Percentiles rank a stretch among this genome's conserved stretches.
Conservation (phyloP, 2,797 vertebrate species). For the Periparus ater region DNA sequence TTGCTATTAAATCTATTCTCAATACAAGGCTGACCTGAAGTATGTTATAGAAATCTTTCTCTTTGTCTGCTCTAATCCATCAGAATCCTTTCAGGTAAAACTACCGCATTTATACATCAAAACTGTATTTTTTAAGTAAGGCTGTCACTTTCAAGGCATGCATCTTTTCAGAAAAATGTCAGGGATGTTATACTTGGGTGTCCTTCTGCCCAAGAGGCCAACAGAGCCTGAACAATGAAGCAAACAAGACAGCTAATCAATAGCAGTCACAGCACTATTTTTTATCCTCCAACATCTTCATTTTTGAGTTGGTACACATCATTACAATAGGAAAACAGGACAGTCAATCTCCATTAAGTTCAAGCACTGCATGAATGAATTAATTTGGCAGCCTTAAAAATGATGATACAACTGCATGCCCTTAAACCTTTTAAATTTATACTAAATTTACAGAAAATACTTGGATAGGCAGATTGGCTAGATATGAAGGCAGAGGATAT, state of each 20-base stretch:
- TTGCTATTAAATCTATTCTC: constrained; percentile 49
- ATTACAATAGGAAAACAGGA: constrained; percentile 71
- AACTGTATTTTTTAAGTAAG: constrained; percentile 65
- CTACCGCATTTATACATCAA: constrained; percentile 59
- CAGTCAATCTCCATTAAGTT: constrained; percentile 68
- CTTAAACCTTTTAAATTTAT: constrained; percentile 60
- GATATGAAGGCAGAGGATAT: constrained; percentile 34
- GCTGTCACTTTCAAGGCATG: constrained; percentile 69
- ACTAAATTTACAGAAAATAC: constrained; percentile 49
- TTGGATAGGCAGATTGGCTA: constrained; percentile 17
- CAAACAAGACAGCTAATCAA: constrained; percentile 75
- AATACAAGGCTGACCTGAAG: constrained; percentile 29
- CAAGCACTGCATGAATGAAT: constrained; percentile 63
- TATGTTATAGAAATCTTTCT: constrained; percentile 52
- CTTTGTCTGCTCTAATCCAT: constrained; percentile 58
- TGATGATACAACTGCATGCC: constrained; percentile 44
- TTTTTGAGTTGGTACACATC: constrained; percentile 72
- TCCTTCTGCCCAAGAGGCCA: constrained; percentile 73
- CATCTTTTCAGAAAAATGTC: constrained; percentile 71
- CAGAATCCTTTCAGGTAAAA: constrained; percentile 62
- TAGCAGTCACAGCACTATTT: constrained; percentile 67
- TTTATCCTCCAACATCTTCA: constrained; percentile 72
- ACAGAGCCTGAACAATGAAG: constrained; percentile 64
- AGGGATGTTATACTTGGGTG: constrained; percentile 71
- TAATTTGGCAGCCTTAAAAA: constrained; percentile 70